These are phyloP conservation scores for Gymnothorax reevesii DNA, from an alignment of 2,797 vertebrate genomes.

Conservation along the genomic window DNA sequence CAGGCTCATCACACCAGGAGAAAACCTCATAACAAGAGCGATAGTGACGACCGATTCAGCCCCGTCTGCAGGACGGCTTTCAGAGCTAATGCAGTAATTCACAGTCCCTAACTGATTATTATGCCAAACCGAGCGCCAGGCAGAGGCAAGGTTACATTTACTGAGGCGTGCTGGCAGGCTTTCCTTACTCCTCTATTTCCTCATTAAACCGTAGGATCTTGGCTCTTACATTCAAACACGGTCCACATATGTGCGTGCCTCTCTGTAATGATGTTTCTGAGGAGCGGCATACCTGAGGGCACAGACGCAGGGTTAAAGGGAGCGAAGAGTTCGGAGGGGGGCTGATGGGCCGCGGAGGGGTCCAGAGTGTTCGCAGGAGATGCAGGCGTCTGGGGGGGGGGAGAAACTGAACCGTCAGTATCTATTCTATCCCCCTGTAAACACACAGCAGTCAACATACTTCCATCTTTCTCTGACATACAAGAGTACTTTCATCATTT, in stretches of 20 bases:
- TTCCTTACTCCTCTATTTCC: background rate
- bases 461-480: background rate
- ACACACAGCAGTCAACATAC: background rate
- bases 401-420: background rate
- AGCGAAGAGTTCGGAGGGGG: slow-evolving; percentile 88
- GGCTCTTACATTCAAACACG: background rate
- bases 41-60: slow-evolving; percentile 48
- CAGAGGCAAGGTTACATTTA: background rate
- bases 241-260: background rate
- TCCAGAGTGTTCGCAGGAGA: slow-evolving; percentile 97
- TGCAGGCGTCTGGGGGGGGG: slow-evolving; percentile 84
- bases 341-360: slow-evolving; percentile 86
- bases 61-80: slow-evolving; percentile 61
- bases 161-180: background rate
- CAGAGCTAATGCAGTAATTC: slow-evolving; percentile 64
- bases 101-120: slow-evolving; percentile 45
- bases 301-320: slow-evolving; percentile 93
- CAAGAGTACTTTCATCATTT: background rate
- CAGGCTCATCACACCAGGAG: slow-evolving; percentile 1
- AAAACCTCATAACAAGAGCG: slow-evolving; percentile 10
- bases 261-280: background rate
- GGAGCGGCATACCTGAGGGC: slow-evolving; percentile 89
- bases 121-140: slow-evolving; percentile 11
- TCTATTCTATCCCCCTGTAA: background rate
- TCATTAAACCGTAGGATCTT: background rate